A percentile compares a stretch with the other conserved stretches of the same genome.
Conservation (phyloP, 2,797 vertebrate species). For the Huso huso region DNA sequence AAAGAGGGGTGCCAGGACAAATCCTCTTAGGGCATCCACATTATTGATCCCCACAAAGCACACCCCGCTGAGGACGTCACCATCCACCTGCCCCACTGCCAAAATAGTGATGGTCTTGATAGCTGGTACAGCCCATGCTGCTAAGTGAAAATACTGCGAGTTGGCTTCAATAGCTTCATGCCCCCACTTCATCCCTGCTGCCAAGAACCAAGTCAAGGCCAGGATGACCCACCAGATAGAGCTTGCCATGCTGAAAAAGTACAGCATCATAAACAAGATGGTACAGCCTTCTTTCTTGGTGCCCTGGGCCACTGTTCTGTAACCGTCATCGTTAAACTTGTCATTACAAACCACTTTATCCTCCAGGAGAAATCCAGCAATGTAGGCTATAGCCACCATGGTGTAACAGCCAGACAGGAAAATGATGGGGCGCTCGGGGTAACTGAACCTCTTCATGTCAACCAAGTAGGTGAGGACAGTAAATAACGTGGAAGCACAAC, state of each 20-base stretch:
- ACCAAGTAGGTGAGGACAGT: conserved; percentile 90
- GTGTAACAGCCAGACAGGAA: conserved; percentile 94
- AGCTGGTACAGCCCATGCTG: conserved; percentile 89
- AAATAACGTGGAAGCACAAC: conserved; percentile 88
- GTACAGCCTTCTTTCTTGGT: conserved; percentile 94
- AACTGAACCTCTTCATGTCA: conserved; percentile 94
- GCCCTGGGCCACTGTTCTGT: conserved; percentile 84
- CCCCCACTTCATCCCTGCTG: conserved; percentile 94
- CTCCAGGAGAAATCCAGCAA: conserved; percentile 83
- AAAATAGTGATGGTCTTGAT: conserved; percentile 91
- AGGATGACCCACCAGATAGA: conserved; percentile 98
- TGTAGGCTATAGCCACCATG: conserved; percentile 86
- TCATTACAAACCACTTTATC: conserved; percentile 88
- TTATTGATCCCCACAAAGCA: conserved; percentile 91
- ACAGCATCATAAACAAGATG: conserved; percentile 96
- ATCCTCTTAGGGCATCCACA: conserved; percentile 84
- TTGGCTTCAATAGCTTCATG: conserved; percentile 96
- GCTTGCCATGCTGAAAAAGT: conserved; percentile 97
- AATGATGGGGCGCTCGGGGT: conserved; percentile 89
- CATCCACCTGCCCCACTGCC: conserved; percentile 87
- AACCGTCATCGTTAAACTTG: conserved; percentile 74
- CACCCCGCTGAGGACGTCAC: conserved; percentile 82
- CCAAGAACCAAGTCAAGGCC: conserved; percentile 91
- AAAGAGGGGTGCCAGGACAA: conserved; percentile 84
- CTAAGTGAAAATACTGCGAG: conserved; percentile 91